Base-by-base conservation (phyloP, 2,888 invertebrate genomes). In the Muschampia plurimacula region DNA sequence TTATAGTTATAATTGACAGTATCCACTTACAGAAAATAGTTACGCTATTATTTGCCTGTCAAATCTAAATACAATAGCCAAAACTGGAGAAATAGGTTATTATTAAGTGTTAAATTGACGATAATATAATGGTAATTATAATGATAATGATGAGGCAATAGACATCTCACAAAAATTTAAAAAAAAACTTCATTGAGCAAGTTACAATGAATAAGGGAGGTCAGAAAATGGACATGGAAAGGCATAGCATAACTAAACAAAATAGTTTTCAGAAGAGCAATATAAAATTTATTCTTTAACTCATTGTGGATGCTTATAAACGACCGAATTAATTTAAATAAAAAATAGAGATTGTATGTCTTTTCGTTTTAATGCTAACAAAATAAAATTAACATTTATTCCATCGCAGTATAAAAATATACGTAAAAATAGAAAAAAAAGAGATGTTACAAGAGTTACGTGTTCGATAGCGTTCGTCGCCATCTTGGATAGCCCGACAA, bases 301-400 rank as follows among this genome's bases (percentile, higher is more conserved):
- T 89, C 89, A 90, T 84, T 85, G 81, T 86, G 87, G 88, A 86
- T 85, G 84, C 83, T 86, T 86, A 86, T 85, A 86, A 84, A 81
- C 55, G 83, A 84, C 82, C 82, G 83, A 84, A 82, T 83, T 80
- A 83, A 86, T 84, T 87, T 83, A 84, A 86, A 86, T 84, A 87
- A 91, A 89, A 91, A 91, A 91, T 90, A 89, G 86, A 89, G 88
- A 86, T 88, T 87, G 89, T 89, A 92, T 93, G 93, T 94, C 93
- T 93, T 93, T 93, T 93, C 83, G 89, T 91, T 94, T 93, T 93
- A 93, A 93, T 93, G 92, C 93, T 94, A 94, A 94, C 92, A 93
- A 91, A 93, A 91, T 93, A 89, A 92, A 92, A 92, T 91, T 92
- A 92, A 91, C 90, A 92, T 91, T 90, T 92, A 93, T 93, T 92